Evolutionary conservation across 1,140 invertebrate genomes (phyloP), one percentile per base, ranked within the genome.

Genomic region (Elymnias hypermnestra): DNA sequence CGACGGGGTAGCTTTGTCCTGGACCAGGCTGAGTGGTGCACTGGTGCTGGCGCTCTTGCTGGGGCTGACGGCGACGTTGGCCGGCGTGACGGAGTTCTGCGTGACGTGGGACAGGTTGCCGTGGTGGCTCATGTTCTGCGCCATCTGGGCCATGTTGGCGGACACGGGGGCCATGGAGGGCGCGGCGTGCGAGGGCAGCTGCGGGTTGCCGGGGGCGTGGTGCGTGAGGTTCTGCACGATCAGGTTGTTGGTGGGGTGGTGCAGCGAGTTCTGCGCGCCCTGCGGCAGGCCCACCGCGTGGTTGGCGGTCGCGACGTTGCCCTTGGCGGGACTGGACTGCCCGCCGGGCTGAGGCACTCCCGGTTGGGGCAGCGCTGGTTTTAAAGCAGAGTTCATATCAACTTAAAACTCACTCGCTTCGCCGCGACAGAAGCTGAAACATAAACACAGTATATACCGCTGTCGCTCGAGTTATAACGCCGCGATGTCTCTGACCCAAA

Each of bases 321-420:
- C 75, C 57, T 83, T 82, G 5, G 77, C 75, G 36, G 78, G 82
- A 56, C 76, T 83, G 37, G 81, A 46, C 55, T 82, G 79, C 38
- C 75, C 74, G 42, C 70, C 72, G 37, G 81, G 66, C 63, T 85
- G 83, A 45, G 84, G 81, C 38, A 78, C 79, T 45, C 77, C 83
- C 45, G 84, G 68, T 60, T 86, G 72, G 47, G 86, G 67, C 54
- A 88, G 59, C 54, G 83, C 87, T 57, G 88, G 87, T 73, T 89
- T 88, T 72, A 88, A 65, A 65, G 87, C 83, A 70, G 88, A 87
- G 83, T 87, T 89, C 88, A 89, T 88, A 62, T 76, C 65, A 72
- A 58, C 61, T n/a, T 63, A 63, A 57, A 59, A 51, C 44, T 53
- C 51, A 58, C 43, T 55, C 29, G 47, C 48, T 57, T 58, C 55